Conservation (phyloP, 1,140 invertebrate species). For the Dendrolimus kikuchii region DNA sequence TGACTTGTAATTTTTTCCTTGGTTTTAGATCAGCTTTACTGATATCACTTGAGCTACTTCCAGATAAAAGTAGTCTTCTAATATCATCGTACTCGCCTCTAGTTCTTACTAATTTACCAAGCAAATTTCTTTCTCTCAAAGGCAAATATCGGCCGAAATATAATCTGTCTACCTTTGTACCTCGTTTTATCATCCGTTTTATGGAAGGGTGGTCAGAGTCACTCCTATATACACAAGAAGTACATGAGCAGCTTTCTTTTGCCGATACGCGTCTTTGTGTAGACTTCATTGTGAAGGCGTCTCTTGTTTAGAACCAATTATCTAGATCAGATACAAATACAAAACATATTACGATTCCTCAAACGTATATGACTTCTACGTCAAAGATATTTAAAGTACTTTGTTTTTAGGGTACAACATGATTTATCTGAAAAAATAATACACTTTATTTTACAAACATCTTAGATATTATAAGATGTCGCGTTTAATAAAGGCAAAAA, state of each 20-base stretch:
- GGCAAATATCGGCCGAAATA: constrained; percentile 35
- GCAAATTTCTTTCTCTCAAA: constrained; percentile 30
- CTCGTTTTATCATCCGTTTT: constrained; percentile 17
- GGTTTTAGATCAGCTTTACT: constrained; percentile 19
- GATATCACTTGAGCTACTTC: constrained; percentile 23
- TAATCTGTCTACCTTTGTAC: constrained; percentile 29
- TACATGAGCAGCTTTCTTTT: constrained; percentile 24
- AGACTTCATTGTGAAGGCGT: constrained; percentile 23
- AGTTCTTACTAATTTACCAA: constrained; percentile 36
- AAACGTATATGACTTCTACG: background rate
- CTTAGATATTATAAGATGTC: no score
- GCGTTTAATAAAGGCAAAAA: no score
- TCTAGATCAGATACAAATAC: no score
- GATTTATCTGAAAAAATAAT: constrained; percentile 8
- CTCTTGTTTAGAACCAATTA: constrained; percentile 1
- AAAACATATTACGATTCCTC: no score
- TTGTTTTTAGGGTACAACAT: constrained; percentile 1
- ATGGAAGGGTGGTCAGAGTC: constrained; percentile 25
- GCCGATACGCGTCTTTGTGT: constrained; percentile 6
- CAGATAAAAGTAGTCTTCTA: constrained; percentile 30
- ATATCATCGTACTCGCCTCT: constrained; percentile 39
- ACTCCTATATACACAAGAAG: constrained; percentile 26
- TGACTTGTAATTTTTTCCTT: constrained; percentile 5
- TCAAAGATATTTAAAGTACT: no score
- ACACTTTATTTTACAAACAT: no score